Evolutionary conservation across 2,888 invertebrate species (phyloP).

Genomic region (Polymixis flavicincta): DNA sequence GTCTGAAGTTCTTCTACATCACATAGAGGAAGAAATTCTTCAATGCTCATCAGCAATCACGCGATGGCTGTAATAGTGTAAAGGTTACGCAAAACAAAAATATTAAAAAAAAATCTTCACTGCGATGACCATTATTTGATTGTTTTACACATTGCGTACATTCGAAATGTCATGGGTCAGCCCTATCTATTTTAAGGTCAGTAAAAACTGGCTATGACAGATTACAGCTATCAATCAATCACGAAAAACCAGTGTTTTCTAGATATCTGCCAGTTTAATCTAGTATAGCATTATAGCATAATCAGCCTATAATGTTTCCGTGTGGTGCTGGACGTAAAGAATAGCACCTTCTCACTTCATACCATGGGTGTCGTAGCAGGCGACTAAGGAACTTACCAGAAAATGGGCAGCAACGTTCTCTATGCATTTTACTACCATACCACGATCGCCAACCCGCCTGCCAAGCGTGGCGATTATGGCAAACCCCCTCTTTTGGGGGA

Average conservation of each 20-base stretch:
- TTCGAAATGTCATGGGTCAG: background rate
- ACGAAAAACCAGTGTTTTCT: background rate
- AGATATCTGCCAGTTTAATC: background rate
- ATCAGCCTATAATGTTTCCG: too few relatives aligned
- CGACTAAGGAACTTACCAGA: too few relatives aligned
- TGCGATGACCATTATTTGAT: too few relatives aligned
- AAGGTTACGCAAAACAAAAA: background rate
- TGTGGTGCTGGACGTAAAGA: too few relatives aligned
- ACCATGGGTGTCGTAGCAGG: too few relatives aligned
- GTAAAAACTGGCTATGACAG: background rate
- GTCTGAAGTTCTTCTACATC: background rate
- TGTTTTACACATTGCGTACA: background rate
- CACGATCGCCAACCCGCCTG: too few relatives aligned
- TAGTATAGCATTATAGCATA: background rate
- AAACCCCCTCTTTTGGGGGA: too few relatives aligned
- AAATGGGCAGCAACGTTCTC: too few relatives aligned
- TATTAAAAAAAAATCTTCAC: too few relatives aligned
- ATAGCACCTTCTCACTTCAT: too few relatives aligned
- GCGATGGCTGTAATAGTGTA: background rate
- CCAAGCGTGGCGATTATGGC: too few relatives aligned
- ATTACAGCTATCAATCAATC: background rate
- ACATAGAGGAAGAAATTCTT: background rate
- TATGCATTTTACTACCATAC: too few relatives aligned
- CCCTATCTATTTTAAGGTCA: constrained; percentile 57
- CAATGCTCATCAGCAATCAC: background rate